Evolutionary conservation across 1,140 invertebrate species (phyloP), one percentile per base, ranked within the genome.

Genomic region (Helicoverpa zea): DNA sequence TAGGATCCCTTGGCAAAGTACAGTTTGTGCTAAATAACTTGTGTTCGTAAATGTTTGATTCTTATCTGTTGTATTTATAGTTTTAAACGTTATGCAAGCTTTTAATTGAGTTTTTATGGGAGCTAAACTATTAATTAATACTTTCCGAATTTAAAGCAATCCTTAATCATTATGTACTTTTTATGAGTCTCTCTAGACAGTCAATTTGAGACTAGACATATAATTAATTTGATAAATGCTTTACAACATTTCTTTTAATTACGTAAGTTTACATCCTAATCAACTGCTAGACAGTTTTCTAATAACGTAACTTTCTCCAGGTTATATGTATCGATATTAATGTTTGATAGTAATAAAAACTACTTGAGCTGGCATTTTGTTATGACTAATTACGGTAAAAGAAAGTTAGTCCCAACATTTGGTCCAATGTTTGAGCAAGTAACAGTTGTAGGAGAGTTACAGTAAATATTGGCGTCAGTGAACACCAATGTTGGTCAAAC

Each of bases 241-340:
- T 43, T 64, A 64, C 2, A 16, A 16, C 14, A n/a, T 49, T 51
- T 66, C 61, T 7, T 52, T 64, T 54, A 52, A 30, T 77, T 52
- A 77, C 51, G 51, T 66, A 77, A 77, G 74, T 35, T 49, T 14
- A 35, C 61, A 64, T 66, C 59, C 52, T 77, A 64, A 66, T 77
- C 47, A 77, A 49, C 49, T 14, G 35, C 35, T 43, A 43, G 49
- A 52, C 18, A 18, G 75, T 64, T 77, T 77, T 77, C 75, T 77
- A 77, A 77, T 77, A 66, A 77, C 75, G 18, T 18, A 2, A 77
- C 75, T 77, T 77, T 77, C 75, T 66, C 75, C 75, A 52, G n/a
- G 12, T 49, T 70, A 14, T 29, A 30, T 52, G 66, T 30, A 29
- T 54, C 16, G 61, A 77, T 64, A 52, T 23, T 54, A 66, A 52